Conservation (phyloP, 2,888 invertebrate species). For the Alloplasta piceator region DNA sequence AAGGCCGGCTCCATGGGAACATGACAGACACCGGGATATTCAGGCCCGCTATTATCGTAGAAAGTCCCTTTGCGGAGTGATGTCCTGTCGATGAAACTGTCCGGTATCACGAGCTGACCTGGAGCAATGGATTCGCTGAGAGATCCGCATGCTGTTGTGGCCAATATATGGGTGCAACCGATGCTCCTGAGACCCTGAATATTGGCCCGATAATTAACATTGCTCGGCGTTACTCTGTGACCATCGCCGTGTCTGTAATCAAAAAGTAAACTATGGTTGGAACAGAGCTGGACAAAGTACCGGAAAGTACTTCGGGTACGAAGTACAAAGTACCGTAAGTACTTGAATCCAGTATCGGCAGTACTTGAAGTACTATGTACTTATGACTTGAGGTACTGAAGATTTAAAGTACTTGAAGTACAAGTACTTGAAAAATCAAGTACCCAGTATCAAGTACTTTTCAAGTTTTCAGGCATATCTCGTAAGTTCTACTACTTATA, state of each 20-base stretch:
- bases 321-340: too few relatives aligned
- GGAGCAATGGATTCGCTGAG: conserved; percentile 93
- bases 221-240: conserved; percentile 91
- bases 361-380: too few relatives aligned
- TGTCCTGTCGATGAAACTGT: conserved; percentile 93
- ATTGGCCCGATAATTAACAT: conserved; percentile 98
- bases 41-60: conserved; percentile 90
- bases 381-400: too few relatives aligned
- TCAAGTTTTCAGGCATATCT: too few relatives aligned
- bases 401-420: too few relatives aligned
- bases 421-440: too few relatives aligned
- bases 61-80: conserved; percentile 90
- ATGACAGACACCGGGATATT: conserved; percentile 92
- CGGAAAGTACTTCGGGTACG: too few relatives aligned
- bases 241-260: conserved; percentile 86
- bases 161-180: conserved; percentile 96
- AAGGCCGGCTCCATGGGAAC: conserved; percentile 97
- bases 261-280: background rate
- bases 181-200: conserved; percentile 92
- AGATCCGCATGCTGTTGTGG: conserved; percentile 97
- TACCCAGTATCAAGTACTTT: too few relatives aligned
- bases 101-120: conserved; percentile 94
- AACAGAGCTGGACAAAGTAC: too few relatives aligned
- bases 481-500: too few relatives aligned
- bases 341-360: too few relatives aligned